phyloP scores from a whole-genome alignment of 2,797 vertebrate species.

The Ctenochaetus hawaiiensis region DNA sequence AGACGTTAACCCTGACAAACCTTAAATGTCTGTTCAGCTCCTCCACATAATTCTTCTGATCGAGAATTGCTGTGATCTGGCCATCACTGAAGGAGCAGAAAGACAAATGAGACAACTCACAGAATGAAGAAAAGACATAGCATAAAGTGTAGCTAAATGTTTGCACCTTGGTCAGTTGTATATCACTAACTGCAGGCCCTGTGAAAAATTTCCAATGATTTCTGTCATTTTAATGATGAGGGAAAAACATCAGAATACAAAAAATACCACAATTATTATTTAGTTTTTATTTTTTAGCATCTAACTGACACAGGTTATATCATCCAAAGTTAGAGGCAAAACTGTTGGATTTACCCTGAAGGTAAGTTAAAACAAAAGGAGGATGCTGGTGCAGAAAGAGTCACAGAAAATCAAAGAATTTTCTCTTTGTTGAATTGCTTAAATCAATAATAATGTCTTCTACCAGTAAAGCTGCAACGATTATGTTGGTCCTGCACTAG shows the following conservation, averaged over 20 bases:
- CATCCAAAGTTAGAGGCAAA: background rate
- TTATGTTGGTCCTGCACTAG: background rate
- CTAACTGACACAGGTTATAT: background rate
- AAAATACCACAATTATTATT: background rate
- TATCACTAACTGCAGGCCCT: background rate
- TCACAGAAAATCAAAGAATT: too few species aligned
- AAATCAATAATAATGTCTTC: background rate
- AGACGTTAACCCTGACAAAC: constrained; percentile 67
- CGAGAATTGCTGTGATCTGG: constrained; percentile 98
- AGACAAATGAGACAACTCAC: background rate
- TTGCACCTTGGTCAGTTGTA: too few species aligned
- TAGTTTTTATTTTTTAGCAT: background rate
- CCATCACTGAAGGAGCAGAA: constrained; percentile 86
- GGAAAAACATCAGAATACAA: background rate
- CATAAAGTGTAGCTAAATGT: too few species aligned
- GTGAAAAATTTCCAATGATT: background rate
- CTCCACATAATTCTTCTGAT: constrained; percentile 99
- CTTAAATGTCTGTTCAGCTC: constrained; percentile 99
- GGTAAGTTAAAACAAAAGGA: too few species aligned
- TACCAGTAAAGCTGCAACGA: background rate
- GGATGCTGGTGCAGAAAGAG: background rate
- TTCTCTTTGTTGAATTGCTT: background rate
- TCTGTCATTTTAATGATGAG: background rate
- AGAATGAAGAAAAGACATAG: background rate
- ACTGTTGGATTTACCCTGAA: too few species aligned